Conservation (phyloP, 2,113 vertebrate genomes). For the Ochotona princeps region DNA sequence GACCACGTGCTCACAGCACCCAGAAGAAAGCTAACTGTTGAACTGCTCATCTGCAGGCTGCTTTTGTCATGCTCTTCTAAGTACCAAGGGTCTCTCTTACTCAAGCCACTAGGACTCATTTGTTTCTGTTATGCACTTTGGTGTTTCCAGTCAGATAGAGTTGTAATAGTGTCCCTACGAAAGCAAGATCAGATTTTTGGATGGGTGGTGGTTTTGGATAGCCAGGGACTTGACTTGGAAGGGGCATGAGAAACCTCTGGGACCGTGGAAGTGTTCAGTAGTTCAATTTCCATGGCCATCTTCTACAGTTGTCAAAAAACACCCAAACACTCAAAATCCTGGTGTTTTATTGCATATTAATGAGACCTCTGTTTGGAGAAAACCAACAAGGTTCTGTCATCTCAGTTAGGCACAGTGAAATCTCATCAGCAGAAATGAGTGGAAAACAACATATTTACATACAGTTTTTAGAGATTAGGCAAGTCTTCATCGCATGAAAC, state of each 20-base stretch:
- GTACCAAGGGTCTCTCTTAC: not conserved
- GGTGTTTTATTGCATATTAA: not conserved
- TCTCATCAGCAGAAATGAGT: not conserved
- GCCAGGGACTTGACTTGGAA: not conserved
- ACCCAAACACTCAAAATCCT: not conserved
- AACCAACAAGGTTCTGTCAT: not conserved
- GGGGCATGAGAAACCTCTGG: no score
- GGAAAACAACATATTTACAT: not conserved
- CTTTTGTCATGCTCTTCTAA: not conserved
- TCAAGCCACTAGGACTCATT: not conserved
- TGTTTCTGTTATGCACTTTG: not conserved
- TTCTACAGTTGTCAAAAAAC: not conserved
- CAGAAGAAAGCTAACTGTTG: no score
- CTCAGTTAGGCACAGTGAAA: not conserved
- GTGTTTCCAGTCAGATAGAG: not conserved
- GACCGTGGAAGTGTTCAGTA: accelerated
- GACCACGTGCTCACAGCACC: not conserved
- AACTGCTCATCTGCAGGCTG: not conserved
- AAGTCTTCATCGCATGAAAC: not conserved
- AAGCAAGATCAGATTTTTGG: not conserved
- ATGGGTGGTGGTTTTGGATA: no score
- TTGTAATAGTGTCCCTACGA: not conserved
- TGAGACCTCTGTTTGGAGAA: not conserved
- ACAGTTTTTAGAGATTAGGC: not conserved
- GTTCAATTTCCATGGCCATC: not conserved